phyloP scores from a whole-genome alignment of 1,140 invertebrate genomes.

The Physella acuta region DNA sequence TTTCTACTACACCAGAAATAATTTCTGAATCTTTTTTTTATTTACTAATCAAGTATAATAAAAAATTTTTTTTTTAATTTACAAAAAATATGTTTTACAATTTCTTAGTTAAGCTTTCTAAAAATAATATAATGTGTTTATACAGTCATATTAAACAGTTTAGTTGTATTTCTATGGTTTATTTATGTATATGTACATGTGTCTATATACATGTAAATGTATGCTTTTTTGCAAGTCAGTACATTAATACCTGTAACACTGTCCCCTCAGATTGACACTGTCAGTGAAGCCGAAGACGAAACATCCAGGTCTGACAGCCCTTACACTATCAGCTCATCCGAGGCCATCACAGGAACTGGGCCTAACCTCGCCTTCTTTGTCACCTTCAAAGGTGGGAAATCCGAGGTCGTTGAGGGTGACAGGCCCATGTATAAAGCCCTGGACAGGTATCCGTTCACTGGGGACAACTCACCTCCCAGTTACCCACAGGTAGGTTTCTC shows the following conservation, averaged over 20 bases:
- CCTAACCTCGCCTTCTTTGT: slow-evolving; percentile 22
- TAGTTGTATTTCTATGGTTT: not conserved
- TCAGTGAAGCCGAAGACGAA: slow-evolving; percentile 1
- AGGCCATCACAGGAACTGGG: not conserved
- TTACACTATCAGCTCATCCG: not conserved
- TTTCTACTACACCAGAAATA: no score
- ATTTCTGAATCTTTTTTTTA: no score
- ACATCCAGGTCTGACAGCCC: not conserved
- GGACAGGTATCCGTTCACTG: not conserved
- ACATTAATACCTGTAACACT: not conserved
- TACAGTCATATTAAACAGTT: not conserved
- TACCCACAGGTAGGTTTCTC: slow-evolving; percentile 1
- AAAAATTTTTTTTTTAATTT: no score
- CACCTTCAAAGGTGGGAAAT: not conserved
- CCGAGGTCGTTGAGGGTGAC: not conserved
- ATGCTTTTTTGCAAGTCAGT: not conserved
- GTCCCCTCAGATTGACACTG: slow-evolving; percentile 5
- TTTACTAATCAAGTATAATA: no score
- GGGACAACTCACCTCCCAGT: not conserved
- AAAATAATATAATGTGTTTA: no score
- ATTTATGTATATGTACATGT: not conserved
- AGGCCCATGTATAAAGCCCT: not conserved
- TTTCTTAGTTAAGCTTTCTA: no score
- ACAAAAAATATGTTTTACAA: no score
- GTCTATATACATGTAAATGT: no score